These are phyloP conservation scores for Lamproptera curius DNA, from an alignment of 2,888 invertebrate species.

Conservation along the genomic window DNA sequence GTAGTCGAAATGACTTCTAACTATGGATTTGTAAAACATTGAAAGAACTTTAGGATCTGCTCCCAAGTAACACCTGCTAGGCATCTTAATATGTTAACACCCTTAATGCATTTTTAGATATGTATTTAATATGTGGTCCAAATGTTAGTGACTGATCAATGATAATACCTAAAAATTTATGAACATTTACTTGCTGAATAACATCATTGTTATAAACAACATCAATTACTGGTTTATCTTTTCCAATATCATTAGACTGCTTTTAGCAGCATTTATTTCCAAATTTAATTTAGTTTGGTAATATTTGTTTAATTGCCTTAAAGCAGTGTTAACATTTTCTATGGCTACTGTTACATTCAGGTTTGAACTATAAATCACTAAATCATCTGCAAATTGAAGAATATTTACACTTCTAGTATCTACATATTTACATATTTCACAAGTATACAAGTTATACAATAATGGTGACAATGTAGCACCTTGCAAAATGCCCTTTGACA, in stretches of 20 bases:
- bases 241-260: neutral
- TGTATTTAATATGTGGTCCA: slow-evolving; percentile 16
- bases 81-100: slow-evolving; percentile 20
- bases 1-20: slow-evolving; percentile 11
- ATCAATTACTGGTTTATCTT: neutral
- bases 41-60: slow-evolving; percentile 10
- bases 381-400: slow-evolving; percentile 22
- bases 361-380: slow-evolving; percentile 16
- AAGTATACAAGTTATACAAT: slow-evolving; percentile 18
- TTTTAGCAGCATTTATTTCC: neutral
- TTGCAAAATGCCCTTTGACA: slow-evolving; percentile 21
- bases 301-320: neutral
- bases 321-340: neutral
- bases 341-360: neutral
- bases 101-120: slow-evolving; percentile 19
- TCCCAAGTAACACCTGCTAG: slow-evolving; percentile 22
- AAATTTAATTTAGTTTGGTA: neutral
- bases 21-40: neutral
- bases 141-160: slow-evolving; percentile 2
- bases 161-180: neutral
- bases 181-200: neutral
- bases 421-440: slow-evolving; percentile 14
- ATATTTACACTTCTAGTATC: slow-evolving; percentile 4
- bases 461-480: slow-evolving; percentile 21
- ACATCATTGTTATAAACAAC: neutral